Base-by-base conservation (phyloP, 1,140 invertebrate genomes). In the Leptonema lineaticorne region DNA sequence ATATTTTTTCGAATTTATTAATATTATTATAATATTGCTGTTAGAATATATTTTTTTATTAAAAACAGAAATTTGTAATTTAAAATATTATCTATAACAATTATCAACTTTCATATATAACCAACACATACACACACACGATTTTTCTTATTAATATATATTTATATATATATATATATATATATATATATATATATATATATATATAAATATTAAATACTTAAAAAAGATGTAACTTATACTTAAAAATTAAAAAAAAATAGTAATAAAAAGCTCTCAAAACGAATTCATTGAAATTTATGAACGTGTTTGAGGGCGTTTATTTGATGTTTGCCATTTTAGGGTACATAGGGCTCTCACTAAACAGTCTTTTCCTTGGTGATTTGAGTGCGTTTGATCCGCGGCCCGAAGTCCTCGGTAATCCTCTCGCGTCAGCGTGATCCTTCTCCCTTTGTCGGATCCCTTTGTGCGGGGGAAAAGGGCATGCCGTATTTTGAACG, bases 371-470 rank as follows among this genome's bases (percentile, higher is more conserved):
- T 58, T 27, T 26, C 11, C 56, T 30, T 58, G 18, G 20, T 58
- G 56, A 58, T 58, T 58, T 58, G 56, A 30, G 20, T 58, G 33
- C 33, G 29, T 45, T 62, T 62, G 59, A 62, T 62, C 59, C 59
- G n/a, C 24, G 30, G 33, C 37, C 59, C 30, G 26, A 41, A 60
- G 58, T 60, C 58, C 24, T 18, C n/a, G 59, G 33, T 62, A 62
- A 62, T 62, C 59, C 59, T n/a, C 18, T 7, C 59, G 22, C 57
- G 33, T 59, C 57, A 59, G n/a, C 57, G 59, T 62, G 59, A 62
- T 62, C 59, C 59, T 16, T 20, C 24, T 45, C 33, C 59, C 59
- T 62, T 62, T 62, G 59, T 62, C 59, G 24, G 30, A 33, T 20
- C 30, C n/a, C 59, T 62, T 62, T 62, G 59, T 62, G 59, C 22